These are phyloP conservation scores for Platichthys flesus DNA, from an alignment of 2,113 vertebrate species.

Conservation along the genomic window DNA sequence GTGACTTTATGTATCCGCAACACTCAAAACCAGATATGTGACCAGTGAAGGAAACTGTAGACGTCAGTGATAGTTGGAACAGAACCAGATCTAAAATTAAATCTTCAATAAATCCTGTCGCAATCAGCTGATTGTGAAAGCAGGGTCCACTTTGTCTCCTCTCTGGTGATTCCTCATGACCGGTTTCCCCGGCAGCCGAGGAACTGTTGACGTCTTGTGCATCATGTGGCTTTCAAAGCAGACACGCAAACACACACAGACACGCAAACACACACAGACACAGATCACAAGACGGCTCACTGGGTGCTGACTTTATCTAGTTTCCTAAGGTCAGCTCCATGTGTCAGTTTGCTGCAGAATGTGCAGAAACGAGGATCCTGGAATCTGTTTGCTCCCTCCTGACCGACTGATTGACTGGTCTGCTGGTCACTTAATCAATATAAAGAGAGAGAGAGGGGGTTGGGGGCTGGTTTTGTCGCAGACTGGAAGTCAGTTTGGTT, in stretches of 20 bases:
- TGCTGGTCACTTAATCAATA: slow-evolving; percentile 38
- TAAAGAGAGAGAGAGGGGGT: background rate
- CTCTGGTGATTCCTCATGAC: slow-evolving; percentile 58
- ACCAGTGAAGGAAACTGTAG: background rate
- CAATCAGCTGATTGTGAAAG: slow-evolving; percentile 55
- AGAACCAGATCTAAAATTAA: background rate
- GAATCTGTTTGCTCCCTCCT: background rate
- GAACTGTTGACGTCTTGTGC: slow-evolving; percentile 56
- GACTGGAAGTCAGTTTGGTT: background rate
- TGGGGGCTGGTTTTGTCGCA: background rate
- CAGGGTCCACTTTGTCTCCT: slow-evolving; percentile 17
- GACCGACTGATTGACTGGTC: background rate
- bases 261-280: slow-evolving; percentile 1
- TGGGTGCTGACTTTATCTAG: slow-evolving; percentile 25
- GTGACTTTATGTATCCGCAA: too few relatives aligned
- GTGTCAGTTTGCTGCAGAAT: background rate
- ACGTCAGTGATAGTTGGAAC: background rate
- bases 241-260: background rate
- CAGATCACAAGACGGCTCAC: slow-evolving; percentile 58
- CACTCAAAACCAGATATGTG: too few relatives aligned
- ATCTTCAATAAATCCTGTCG: background rate
- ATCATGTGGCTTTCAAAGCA: slow-evolving; percentile 58
- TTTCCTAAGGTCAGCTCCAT: slow-evolving; percentile 20
- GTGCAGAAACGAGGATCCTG: too few relatives aligned
- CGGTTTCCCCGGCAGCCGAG: slow-evolving; percentile 43